A percentile compares a stretch with the other conserved stretches of the same genome.
These are phyloP conservation scores for Gambusia affinis DNA, from an alignment of 2,113 vertebrate species.

Conservation along the genomic window DNA sequence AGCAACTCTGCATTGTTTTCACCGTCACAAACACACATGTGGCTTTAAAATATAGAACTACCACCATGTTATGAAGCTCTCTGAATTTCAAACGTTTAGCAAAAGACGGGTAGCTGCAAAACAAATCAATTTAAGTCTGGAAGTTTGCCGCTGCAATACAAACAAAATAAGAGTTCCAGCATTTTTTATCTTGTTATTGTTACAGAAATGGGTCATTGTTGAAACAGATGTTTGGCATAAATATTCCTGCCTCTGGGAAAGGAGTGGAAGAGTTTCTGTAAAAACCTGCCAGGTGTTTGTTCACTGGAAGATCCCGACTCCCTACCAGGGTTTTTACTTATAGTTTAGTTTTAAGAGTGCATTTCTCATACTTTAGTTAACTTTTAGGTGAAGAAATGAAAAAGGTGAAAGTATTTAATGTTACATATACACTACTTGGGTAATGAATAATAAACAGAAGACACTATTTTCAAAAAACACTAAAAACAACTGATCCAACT, in stretches of 20 bases:
- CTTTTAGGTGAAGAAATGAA: too few relatives aligned
- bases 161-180: constrained; percentile 10
- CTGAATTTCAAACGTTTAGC: not conserved
- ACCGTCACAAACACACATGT: constrained; percentile 3
- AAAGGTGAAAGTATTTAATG: too few relatives aligned
- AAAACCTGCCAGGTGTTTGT: not conserved
- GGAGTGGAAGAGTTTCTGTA: not conserved
- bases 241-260: not conserved
- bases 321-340: too few relatives aligned
- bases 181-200: not conserved
- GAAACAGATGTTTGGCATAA: not conserved
- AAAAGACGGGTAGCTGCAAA: constrained; percentile 22
- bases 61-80: constrained; percentile 7
- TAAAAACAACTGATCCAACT: too few relatives aligned
- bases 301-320: not conserved
- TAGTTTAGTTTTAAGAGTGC: too few relatives aligned
- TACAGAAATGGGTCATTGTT: not conserved
- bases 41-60: constrained; percentile 19
- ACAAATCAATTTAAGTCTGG: not conserved
- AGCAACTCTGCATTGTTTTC: constrained; percentile 31
- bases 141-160: not conserved
- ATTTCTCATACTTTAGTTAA: too few relatives aligned
- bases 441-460: too few relatives aligned
- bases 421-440: too few relatives aligned
- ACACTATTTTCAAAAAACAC: too few relatives aligned